Evolutionary conservation across 1,140 invertebrate species (phyloP), one percentile per base, ranked within the genome.

Genomic region (Sycophila sp.): DNA sequence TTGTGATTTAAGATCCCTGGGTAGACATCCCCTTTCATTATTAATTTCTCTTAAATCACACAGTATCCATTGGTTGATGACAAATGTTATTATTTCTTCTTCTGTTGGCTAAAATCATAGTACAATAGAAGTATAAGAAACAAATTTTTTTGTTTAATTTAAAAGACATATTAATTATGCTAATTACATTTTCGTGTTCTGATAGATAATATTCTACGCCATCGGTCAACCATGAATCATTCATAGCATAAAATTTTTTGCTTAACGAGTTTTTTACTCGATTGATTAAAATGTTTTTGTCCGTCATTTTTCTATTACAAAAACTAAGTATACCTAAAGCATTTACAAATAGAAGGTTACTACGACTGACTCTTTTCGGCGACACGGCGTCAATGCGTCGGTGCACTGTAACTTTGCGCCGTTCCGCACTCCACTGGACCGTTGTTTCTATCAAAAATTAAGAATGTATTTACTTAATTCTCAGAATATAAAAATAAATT

Each of bases 31-130:
- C 47, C 83, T 82, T 58, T 86, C 85, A 71, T 89, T 84, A 51
- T 75, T 82, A 34, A 88, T 83, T 75, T 92, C 89, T 68, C 87
- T 76, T 30, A 93, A 83, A 83, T 93, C 90, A 56, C 87, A 83
- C 6, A 90, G 74, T 59, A 90, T 75, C 89, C 91, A 92, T 78
- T 93, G 91, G 74, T 83, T 79, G 11, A 74, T 83, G 0, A 88
- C 83, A 79, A 87, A 87, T 28, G 78, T 19, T 4, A 80, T 55
- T 47, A 83, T 74, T 26, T 75, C 64, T 2, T 75, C 56, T 4
- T 76, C 53, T 1, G 58, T 66, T 8, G 55, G 11, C 69, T 73
- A 19, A 38, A 56, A 45, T 32, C 42, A 22, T n/a, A 30, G n/a
- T n/a, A 68, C 0, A 24, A 26, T 24, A 8, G n/a, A 28, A 66